Evolutionary conservation across 53 echinoderm and acorn worm species (phyloP), one percentile per base, ranked within the genome.

Genomic region (Patiria pectinifera): DNA sequence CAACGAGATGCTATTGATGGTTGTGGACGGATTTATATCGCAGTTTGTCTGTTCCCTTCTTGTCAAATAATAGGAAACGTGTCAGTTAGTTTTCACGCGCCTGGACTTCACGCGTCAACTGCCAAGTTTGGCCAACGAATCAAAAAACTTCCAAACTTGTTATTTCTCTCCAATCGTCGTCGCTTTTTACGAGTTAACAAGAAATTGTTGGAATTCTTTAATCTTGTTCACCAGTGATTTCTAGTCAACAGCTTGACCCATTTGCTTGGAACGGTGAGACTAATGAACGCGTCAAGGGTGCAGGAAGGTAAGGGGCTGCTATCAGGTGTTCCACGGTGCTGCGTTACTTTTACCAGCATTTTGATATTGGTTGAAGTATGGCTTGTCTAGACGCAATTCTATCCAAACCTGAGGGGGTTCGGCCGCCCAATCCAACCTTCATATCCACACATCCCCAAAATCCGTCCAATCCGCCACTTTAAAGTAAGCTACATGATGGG

Each of bases 11-110:
- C 14, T 19, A 59, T 78, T 48, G 53, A 76, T 25, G 72, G 58
- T 78, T 61, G 44, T 5, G 23, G 88, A 78, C 15, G 21, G 78
- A 88, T 88, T 88, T 88, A 88, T 88, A 8, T n/a, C 53, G 2
- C 77, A 8, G 19, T 88, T 86, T 66, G 71, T 48, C 44, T 44
- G 46, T 69, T 74, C 23, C 47, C 21, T 9, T 49, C 21, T 21
- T 72, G 11, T 53, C 53, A 53, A 35, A 35, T 35, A 35, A 53
- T 70, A 70, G 23, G 86, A 74, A 86, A 48, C 48, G 48, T 58
- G 71, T 70, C 74, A 74, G 71, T 86, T 75, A 72, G 15, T 43
- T 74, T 49, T 10, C 48, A 43, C 19, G 74, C 53, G 72, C 22
- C 72, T 72, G 35, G 24, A 53, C 53, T 75, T 62, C 44, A 69